A percentile compares a stretch with the other conserved stretches of the same genome.
Conservation (phyloP, 1,140 invertebrate genomes). For the Zaprionus africanus region DNA sequence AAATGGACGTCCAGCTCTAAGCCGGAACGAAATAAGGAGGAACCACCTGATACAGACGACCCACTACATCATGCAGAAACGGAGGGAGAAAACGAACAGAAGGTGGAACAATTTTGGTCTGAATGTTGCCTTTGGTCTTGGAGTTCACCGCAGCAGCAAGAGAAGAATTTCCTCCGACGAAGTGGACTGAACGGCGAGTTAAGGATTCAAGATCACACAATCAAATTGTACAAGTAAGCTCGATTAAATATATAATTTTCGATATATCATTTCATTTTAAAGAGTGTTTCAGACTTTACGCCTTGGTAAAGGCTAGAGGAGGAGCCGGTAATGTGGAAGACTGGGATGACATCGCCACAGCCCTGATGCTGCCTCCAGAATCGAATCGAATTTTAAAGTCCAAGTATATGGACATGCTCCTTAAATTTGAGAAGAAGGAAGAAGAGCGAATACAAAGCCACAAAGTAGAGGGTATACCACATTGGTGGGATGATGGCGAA, state of each 20-base stretch:
- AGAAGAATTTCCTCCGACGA: slow-evolving; percentile 29
- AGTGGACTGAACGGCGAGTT: slow-evolving; percentile 13
- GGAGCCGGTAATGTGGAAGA: slow-evolving; percentile 23
- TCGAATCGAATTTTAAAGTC: slow-evolving; percentile 11
- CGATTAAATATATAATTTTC: not conserved
- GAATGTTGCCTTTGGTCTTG: slow-evolving; percentile 30
- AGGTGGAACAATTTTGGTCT: not conserved
- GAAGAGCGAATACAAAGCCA: slow-evolving; percentile 16
- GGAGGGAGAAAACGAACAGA: not conserved
- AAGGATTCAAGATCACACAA: slow-evolving; percentile 11
- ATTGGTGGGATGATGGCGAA: slow-evolving; percentile 44
- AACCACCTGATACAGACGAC: not conserved
- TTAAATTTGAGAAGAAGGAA: slow-evolving; percentile 32
- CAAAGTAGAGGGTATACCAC: slow-evolving; percentile 2
- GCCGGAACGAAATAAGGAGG: not conserved
- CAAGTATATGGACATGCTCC: slow-evolving; percentile 31
- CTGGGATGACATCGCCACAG: slow-evolving; percentile 32
- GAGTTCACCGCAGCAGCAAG: slow-evolving; percentile 31
- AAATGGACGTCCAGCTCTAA: not conserved
- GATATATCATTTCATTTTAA: not conserved
- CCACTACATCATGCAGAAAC: not conserved
- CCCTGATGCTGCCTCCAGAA: slow-evolving; percentile 14
- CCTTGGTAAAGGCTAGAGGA: slow-evolving; percentile 24
- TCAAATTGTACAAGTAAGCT: slow-evolving; percentile 36
- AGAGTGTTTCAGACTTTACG: slow-evolving; percentile 16